Percentiles rank a stretch among this genome's conserved stretches.
Evolutionary conservation across 2,888 invertebrate genomes (phyloP).

Genomic region (Mimachlamys varia): DNA sequence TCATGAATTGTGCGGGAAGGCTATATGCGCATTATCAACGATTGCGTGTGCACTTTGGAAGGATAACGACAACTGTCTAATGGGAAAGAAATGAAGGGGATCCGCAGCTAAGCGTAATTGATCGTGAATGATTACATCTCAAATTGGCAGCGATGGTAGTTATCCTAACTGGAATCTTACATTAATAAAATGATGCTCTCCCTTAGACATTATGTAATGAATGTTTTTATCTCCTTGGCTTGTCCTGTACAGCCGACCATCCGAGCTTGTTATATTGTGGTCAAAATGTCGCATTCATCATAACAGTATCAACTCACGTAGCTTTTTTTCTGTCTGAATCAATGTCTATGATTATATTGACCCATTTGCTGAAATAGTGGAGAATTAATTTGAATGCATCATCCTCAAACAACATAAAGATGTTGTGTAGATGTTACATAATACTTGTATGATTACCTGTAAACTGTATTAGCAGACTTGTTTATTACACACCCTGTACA

Average conservation of each 20-base stretch:
- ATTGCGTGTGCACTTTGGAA: neutral
- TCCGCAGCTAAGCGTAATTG: neutral
- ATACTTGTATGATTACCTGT: neutral
- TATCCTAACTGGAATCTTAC: slow-evolving; percentile 14
- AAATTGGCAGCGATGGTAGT: neutral
- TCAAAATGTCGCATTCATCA: neutral
- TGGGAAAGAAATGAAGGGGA: neutral
- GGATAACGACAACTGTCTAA: neutral
- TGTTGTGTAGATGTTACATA: neutral
- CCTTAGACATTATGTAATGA: neutral
- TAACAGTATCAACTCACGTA: neutral
- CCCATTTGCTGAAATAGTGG: neutral
- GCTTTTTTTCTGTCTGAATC: neutral
- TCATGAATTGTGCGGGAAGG: neutral
- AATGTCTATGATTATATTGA: neutral
- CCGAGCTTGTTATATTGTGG: neutral
- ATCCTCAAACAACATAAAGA: neutral
- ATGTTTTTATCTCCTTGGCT: neutral
- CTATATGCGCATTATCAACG: neutral
- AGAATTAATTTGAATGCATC: too few species aligned
- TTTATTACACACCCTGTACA: neutral
- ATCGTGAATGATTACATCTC: slow-evolving; percentile 7
- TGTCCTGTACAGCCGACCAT: neutral
- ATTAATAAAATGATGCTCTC: neutral
- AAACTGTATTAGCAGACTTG: neutral